Conservation (phyloP, 2,888 invertebrate genomes). For the Epiblema foenella region DNA sequence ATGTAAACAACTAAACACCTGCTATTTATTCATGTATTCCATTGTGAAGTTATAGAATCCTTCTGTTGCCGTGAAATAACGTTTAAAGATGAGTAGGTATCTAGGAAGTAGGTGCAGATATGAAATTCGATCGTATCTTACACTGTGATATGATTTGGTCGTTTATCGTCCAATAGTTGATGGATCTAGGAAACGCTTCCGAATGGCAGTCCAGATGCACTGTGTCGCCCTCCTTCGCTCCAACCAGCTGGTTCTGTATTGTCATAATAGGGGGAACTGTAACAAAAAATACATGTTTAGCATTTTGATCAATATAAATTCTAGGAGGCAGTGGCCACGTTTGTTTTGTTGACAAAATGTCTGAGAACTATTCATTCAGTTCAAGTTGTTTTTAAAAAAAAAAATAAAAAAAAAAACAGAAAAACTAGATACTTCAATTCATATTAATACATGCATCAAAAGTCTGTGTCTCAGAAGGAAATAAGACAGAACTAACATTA, state of each 20-base stretch:
- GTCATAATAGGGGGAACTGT: conserved; percentile 92
- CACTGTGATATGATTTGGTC: conserved; percentile 89
- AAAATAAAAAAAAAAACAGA: no score
- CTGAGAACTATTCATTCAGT: no score
- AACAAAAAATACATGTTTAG: conserved; percentile 53
- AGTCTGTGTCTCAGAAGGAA: no score
- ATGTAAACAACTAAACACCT: no score
- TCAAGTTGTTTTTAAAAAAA: no score
- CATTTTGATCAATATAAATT: neutral
- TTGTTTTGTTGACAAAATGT: no score
- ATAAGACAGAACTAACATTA: no score
- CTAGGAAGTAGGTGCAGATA: neutral
- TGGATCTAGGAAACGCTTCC: conserved; percentile 91
- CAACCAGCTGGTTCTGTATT: conserved; percentile 91
- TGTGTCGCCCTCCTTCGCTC: conserved; percentile 88
- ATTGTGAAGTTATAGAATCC: neutral
- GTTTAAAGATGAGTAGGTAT: neutral
- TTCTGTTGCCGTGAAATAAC: neutral
- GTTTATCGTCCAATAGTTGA: conserved; percentile 91
- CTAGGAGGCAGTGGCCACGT: no score
- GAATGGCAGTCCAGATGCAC: conserved; percentile 90
- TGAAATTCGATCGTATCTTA: conserved; percentile 59
- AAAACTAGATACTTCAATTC: no score
- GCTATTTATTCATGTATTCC: no score
- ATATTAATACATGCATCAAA: no score